Percentiles rank a stretch among this genome's conserved stretches.
These are phyloP conservation scores for Podilymbus podiceps DNA, from an alignment of 2,113 vertebrate species.

Conservation along the genomic window DNA sequence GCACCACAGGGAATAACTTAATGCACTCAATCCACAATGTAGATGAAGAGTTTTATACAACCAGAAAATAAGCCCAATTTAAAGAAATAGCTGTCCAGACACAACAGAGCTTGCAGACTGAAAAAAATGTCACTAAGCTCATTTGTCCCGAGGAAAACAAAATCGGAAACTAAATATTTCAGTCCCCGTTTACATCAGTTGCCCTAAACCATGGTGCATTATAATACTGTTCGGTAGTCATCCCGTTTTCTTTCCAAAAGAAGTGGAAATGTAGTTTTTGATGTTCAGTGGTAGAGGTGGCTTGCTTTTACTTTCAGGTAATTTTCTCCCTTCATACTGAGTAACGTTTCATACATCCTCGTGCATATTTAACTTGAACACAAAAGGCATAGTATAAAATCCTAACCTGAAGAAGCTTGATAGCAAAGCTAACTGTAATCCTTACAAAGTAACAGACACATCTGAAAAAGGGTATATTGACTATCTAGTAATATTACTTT, in stretches of 20 bases:
- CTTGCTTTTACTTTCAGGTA: not conserved
- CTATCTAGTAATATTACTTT: not conserved
- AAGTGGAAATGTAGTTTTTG: not conserved
- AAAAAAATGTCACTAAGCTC: not conserved
- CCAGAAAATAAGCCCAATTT: slow-evolving; percentile 66
- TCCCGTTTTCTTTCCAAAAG: not conserved
- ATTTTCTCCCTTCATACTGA: not conserved
- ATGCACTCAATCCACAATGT: slow-evolving; percentile 55
- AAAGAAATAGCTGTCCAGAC: slow-evolving; percentile 67
- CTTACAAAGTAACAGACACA: not conserved
- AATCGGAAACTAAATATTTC: not conserved
- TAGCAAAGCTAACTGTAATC: not conserved
- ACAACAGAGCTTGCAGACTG: slow-evolving; percentile 32
- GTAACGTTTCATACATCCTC: not conserved
- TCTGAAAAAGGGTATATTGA: not conserved
- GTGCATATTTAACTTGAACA: not conserved
- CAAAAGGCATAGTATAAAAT: not conserved
- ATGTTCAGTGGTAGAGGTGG: not conserved
- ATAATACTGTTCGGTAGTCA: not conserved
- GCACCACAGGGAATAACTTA: slow-evolving; percentile 65
- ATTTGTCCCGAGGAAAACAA: slow-evolving; percentile 34
- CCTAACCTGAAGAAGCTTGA: not conserved
- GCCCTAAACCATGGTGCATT: not conserved
- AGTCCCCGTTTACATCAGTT: not conserved
- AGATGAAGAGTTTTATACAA: slow-evolving; percentile 69